These are phyloP conservation scores for Python bivittatus DNA, from an alignment of 2,113 vertebrate species.

Conservation along the genomic window DNA sequence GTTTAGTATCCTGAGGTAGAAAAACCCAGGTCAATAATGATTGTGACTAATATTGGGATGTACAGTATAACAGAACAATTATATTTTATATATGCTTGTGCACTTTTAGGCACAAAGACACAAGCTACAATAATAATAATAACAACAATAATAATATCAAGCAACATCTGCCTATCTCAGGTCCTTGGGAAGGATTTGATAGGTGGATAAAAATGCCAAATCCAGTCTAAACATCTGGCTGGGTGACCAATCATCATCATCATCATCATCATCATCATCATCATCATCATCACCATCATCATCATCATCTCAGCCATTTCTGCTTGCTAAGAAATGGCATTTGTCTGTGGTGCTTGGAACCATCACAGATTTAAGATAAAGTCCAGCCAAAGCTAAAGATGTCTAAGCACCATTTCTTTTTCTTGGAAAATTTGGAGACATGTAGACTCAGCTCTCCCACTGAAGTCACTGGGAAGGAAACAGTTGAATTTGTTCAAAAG, in stretches of 20 bases:
- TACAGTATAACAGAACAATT: not conserved
- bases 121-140: not conserved
- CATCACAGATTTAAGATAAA: not conserved
- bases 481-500: not conserved
- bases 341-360: not conserved
- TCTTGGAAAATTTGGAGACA: not conserved
- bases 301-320: conserved; percentile 4
- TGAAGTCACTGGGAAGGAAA: not conserved
- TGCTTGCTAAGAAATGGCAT: conserved; percentile 15
- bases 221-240: too few species aligned
- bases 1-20: conserved; percentile 49
- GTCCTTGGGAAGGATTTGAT: too few species aligned
- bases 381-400: not conserved
- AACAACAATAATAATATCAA: too few species aligned
- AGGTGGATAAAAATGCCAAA: too few species aligned
- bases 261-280: too few species aligned
- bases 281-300: too few species aligned
- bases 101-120: not conserved
- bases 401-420: not conserved
- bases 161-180: too few species aligned
- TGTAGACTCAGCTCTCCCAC: not conserved
- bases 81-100: not conserved
- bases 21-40: conserved; percentile 46
- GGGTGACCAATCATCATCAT: too few species aligned
- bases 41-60: conserved; percentile 1